phyloP scores from a whole-genome alignment of 1,140 invertebrate species.

The Aradophagus sp. region DNA sequence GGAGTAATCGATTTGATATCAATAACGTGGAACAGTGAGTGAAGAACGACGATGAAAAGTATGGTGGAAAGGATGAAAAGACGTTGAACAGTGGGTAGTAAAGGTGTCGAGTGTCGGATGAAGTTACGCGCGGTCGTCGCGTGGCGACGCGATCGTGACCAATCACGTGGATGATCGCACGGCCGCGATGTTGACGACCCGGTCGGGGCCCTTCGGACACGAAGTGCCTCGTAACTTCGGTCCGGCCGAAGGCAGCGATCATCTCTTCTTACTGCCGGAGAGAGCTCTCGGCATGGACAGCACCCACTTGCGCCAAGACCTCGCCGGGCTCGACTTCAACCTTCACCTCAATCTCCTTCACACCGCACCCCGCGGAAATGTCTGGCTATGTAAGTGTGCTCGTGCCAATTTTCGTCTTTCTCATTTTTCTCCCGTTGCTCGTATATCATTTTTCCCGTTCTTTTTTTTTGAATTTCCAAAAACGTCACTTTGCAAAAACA shows the following conservation, averaged over 20 bases:
- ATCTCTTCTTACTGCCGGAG: conserved; percentile 77
- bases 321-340: conserved; percentile 78
- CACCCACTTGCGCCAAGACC: conserved; percentile 76
- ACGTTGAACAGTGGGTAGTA: no score
- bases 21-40: no score
- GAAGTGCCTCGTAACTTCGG: conserved; percentile 67
- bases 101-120: conserved; percentile 31
- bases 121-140: conserved; percentile 56
- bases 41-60: background rate
- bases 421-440: no score
- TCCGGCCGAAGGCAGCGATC: conserved; percentile 77
- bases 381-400: conserved; percentile 80
- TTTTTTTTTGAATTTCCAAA: no score
- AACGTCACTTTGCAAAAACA: no score
- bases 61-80: conserved; percentile 7
- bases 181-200: conserved; percentile 68
- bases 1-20: no score
- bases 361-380: conserved; percentile 77
- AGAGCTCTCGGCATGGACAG: conserved; percentile 79
- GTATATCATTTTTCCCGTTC: no score
- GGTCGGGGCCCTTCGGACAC: conserved; percentile 68
- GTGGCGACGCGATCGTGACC: conserved; percentile 47
- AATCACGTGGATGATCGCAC: conserved; percentile 24
- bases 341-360: conserved; percentile 76
- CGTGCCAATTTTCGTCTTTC: no score